Percentiles rank a stretch among this genome's conserved stretches.
These are phyloP conservation scores for Limnothrissa miodon DNA, from an alignment of 2,113 vertebrate species.

Conservation along the genomic window DNA sequence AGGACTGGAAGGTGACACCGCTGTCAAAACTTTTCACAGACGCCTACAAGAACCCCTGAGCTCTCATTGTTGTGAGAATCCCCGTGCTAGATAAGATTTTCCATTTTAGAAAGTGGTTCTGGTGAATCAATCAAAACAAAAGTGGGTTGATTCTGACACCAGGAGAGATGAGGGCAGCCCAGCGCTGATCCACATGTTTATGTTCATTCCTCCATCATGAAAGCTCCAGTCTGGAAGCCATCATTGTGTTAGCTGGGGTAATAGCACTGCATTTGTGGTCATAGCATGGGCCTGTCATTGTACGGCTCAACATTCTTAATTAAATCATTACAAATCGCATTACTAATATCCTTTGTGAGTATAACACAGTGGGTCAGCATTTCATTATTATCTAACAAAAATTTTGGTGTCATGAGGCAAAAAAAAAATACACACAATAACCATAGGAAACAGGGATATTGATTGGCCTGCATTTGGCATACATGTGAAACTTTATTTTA, in stretches of 20 bases:
- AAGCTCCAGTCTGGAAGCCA: neutral
- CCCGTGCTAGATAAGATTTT: neutral
- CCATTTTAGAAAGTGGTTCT: neutral
- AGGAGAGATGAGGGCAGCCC: neutral
- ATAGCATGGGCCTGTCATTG: neutral
- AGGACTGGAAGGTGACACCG: constrained; percentile 1
- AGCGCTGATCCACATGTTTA: neutral
- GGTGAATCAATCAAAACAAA: constrained; percentile 10
- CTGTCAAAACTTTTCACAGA: neutral
- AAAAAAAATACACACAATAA: neutral
- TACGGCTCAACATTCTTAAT: neutral
- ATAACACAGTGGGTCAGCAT: neutral
- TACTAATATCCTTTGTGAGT: neutral
- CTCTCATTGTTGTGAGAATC: neutral
- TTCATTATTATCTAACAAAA: neutral
- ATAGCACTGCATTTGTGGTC: neutral
- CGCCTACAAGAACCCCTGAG: neutral
- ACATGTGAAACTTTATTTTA: too few species aligned
- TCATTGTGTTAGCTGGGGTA: neutral
- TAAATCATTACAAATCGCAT: neutral
- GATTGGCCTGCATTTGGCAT: neutral
- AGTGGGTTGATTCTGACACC: neutral
- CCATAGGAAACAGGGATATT: neutral
- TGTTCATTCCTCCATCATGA: neutral
- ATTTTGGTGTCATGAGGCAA: neutral